Conservation (phyloP, 2,797 vertebrate species). For the Sebastes cheni region DNA sequence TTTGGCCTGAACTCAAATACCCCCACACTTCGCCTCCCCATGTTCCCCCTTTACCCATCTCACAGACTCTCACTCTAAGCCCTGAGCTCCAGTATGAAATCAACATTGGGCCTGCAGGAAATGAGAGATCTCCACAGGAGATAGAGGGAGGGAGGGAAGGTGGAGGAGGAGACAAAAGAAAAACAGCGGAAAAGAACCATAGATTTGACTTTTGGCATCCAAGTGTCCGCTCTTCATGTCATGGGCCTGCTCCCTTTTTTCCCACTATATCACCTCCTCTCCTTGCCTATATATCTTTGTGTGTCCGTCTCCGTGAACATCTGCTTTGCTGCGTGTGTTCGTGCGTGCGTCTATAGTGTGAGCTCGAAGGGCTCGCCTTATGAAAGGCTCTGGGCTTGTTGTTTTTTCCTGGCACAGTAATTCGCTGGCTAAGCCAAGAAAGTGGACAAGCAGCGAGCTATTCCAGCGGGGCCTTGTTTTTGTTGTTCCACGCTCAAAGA, state of each 20-base stretch:
- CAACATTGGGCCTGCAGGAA: constrained; percentile 80
- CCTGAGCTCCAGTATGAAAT: constrained; percentile 78
- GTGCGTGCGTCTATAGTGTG: constrained; percentile 34
- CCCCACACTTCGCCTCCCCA: constrained; percentile 52
- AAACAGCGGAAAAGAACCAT: constrained; percentile 59
- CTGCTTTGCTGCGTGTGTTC: constrained; percentile 49
- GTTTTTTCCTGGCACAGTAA: constrained; percentile 73
- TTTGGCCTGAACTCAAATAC: constrained; percentile 67
- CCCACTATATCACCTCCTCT: constrained; percentile 29
- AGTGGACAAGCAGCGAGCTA: constrained; percentile 69
- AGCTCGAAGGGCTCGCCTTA: constrained; percentile 44
- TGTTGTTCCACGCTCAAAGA: constrained; percentile 74
- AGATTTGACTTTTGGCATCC: constrained; percentile 64
- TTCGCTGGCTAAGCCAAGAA: constrained; percentile 69
- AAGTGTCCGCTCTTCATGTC: constrained; percentile 44
- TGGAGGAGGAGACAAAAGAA: constrained; percentile 67
- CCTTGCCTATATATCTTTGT: constrained; percentile 23
- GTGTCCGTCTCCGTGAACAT: constrained; percentile 39
- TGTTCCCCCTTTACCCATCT: constrained; percentile 41
- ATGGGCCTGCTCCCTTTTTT: constrained; percentile 1
- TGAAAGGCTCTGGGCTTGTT: constrained; percentile 69
- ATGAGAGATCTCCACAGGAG: constrained; percentile 81
- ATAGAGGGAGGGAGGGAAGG: constrained; percentile 62
- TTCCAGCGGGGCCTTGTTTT: constrained; percentile 74
- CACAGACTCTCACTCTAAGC: constrained; percentile 71